These are phyloP conservation scores for Mus caroli DNA, from an alignment of 2,797 vertebrate genomes.

Conservation along the genomic window DNA sequence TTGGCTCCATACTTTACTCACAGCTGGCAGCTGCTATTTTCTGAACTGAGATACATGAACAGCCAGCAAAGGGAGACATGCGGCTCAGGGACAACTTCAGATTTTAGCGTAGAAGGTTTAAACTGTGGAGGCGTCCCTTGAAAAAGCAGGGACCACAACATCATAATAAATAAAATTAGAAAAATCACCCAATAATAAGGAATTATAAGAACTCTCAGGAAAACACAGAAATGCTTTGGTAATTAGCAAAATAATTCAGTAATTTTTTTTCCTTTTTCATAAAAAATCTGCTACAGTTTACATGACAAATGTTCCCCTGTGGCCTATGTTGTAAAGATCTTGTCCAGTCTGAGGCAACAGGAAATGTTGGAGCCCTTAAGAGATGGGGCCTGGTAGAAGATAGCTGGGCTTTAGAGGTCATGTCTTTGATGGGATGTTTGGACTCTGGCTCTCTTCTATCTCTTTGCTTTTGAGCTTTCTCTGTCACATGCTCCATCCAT, in stretches of 20 bases:
- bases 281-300: background rate
- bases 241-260: background rate
- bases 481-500: background rate
- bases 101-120: background rate
- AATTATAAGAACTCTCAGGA: background rate
- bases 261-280: background rate
- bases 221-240: background rate
- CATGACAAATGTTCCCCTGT: background rate
- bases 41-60: conserved; percentile 75
- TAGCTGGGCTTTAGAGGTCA: background rate
- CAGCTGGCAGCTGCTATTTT: conserved; percentile 72
- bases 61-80: background rate
- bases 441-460: no score
- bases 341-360: background rate
- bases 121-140: background rate
- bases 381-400: background rate
- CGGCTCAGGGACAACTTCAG: background rate
- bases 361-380: background rate
- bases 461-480: background rate
- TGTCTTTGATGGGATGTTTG: background rate
- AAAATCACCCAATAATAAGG: conserved; percentile 38
- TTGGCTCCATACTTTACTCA: conserved; percentile 68
- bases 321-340: background rate
- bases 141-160: conserved; percentile 7
- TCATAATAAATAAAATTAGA: conserved; percentile 29